A percentile compares a stretch with the other conserved stretches of the same genome.
phyloP scores from a whole-genome alignment of 2,888 invertebrate genomes.

The Andrena hattorfiana region DNA sequence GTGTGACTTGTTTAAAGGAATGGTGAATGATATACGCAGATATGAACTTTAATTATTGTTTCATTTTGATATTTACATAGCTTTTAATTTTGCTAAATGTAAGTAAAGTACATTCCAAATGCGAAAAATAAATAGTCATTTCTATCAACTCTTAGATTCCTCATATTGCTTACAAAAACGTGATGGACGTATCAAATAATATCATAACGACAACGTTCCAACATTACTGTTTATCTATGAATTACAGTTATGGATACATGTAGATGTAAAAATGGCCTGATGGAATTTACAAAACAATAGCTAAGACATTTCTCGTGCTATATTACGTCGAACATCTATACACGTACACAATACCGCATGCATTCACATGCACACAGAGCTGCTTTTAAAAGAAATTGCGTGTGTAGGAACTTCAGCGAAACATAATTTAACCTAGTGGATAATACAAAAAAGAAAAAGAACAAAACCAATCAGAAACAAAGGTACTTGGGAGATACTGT shows the following conservation, averaged over 20 bases:
- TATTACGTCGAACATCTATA: not conserved
- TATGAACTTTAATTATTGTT: not conserved
- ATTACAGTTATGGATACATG: constrained; percentile 5
- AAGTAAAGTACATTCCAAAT: not conserved
- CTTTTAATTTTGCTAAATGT: not conserved
- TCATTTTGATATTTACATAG: not conserved
- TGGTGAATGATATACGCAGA: not conserved
- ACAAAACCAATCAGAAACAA: not conserved
- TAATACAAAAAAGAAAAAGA: constrained; percentile 13
- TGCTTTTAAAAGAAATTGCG: not conserved
- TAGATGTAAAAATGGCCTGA: constrained; percentile 25
- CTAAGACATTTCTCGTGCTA: constrained; percentile 11
- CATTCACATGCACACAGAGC: not conserved
- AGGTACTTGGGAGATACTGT: constrained; percentile 24
- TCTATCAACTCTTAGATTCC: not conserved
- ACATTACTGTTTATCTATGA: constrained; percentile 18
- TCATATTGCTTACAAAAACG: not conserved
- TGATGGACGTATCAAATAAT: not conserved
- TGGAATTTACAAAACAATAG: constrained; percentile 43
- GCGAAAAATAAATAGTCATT: constrained; percentile 8
- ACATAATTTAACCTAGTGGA: constrained; percentile 3
- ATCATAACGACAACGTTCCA: not conserved
- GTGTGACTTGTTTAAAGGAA: no score
- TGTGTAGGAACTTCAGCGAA: not conserved
- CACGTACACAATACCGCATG: not conserved